Conservation (phyloP, 2,113 vertebrate species). For the Oostethus manadensis region DNA sequence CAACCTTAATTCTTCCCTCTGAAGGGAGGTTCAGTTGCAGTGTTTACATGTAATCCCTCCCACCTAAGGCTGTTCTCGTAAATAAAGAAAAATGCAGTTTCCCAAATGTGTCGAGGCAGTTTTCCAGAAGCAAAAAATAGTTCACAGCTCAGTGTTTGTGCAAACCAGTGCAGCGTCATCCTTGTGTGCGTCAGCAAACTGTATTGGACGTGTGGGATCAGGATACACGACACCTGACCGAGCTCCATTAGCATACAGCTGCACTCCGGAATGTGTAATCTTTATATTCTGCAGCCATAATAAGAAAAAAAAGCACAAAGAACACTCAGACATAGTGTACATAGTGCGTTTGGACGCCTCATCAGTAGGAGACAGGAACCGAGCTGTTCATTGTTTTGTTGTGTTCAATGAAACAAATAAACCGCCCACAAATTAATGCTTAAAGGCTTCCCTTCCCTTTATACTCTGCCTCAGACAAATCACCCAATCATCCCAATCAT, state of each 20-base stretch:
- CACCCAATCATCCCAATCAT: no score
- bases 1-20: neutral
- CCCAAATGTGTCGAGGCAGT: conserved; percentile 14
- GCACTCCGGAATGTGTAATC: conserved; percentile 39
- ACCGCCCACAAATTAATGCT: no score
- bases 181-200: conserved; percentile 6
- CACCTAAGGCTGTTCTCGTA: conserved; percentile 15
- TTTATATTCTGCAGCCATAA: no score
- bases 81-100: conserved; percentile 7
- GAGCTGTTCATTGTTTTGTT: no score
- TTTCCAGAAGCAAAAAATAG: conserved; percentile 10
- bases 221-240: conserved; percentile 22
- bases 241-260: conserved; percentile 50
- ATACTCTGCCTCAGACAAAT: no score
- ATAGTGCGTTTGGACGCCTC: no score
- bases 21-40: neutral
- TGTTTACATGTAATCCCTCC: conserved; percentile 14
- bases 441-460: no score
- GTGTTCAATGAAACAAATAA: no score
- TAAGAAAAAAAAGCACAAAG: no score
- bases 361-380: no score
- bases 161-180: conserved; percentile 8
- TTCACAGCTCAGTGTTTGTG: conserved; percentile 9
- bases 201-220: conserved; percentile 44
- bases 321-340: no score